These are phyloP conservation scores for Drosophila nr. medialis DNA, from an alignment of 2,888 invertebrate genomes.

Conservation along the genomic window DNA sequence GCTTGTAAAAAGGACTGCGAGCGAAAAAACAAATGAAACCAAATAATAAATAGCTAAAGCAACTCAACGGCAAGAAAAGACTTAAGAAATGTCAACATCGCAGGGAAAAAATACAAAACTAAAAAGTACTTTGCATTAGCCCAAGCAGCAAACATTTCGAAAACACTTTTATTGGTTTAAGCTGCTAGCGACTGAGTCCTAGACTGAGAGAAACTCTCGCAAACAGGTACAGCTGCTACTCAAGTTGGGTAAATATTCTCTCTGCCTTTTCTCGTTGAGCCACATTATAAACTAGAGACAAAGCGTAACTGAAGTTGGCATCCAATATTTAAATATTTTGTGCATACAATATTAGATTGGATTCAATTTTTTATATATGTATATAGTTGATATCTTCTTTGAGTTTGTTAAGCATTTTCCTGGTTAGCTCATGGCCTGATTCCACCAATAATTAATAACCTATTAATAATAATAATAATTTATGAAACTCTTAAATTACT, in stretches of 20 bases:
- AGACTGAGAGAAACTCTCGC: neutral
- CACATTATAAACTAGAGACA: neutral
- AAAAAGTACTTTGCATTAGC: conserved; percentile 28
- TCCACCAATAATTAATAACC: neutral
- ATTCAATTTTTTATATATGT: neutral
- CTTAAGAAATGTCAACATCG: conserved; percentile 57
- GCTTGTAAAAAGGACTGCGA: conserved; percentile 35
- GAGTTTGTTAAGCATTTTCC: neutral
- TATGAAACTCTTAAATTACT: too few relatives aligned
- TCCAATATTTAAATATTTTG: neutral
- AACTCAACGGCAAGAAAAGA: conserved; percentile 44
- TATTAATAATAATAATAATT: too few relatives aligned
- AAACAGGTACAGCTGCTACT: conserved; percentile 48
- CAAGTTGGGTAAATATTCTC: conserved; percentile 12
- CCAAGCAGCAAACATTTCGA: conserved; percentile 31
- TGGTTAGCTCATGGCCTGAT: neutral
- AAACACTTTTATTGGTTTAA: conserved; percentile 66
- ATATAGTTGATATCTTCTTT: neutral
- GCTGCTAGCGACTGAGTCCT: conserved; percentile 26
- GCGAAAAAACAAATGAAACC: conserved; percentile 19
- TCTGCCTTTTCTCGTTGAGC: neutral
- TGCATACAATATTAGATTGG: neutral
- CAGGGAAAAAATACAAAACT: conserved; percentile 32
- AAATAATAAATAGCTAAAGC: conserved; percentile 41
- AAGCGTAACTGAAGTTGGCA: neutral